Evolutionary conservation across 2,797 vertebrate genomes (phyloP), one percentile per base, ranked within the genome.

Genomic region (Cossypha polioptera): DNA sequence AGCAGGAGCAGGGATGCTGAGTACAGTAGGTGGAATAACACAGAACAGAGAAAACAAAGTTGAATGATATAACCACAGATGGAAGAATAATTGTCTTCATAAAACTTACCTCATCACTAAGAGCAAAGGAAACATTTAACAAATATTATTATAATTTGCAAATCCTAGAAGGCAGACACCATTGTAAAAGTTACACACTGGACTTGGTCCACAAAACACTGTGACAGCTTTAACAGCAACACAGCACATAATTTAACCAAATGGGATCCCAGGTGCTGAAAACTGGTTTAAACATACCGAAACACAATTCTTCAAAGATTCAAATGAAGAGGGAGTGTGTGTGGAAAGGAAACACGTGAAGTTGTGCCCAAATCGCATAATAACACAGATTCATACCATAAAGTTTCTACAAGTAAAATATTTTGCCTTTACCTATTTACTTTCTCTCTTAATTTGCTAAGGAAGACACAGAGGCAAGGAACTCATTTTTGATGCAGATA

Each of bases 1-100:
- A 96, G 95, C 94, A 96, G 94, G 90, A 84, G 81, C 50, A 89
- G 43, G 40, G 28, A 74, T 36, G 53, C 8, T 89, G 81, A 75
- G 51, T 50, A 8, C 36, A 80, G 71, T 33, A 77, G 35, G 38
- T 74, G 13, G 35, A 92, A 73, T 17, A 28, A 57, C 45, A 78
- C 15, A 81, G 57, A 29, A 33, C 42, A 85, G 40, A 77, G 28
- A 84, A 86, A 58, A 26, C 3, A 68, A 84, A 91, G n/a, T 17
- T 61, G 28, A 58, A 89, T 71, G 14, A 87, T 43, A n/a, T 25
- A 74, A 63, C 5, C 16, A 61, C 35, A 89, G 22, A 65, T 4
- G 73, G 40, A 67, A 75, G 14, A 72, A 66, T 29, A 65, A 66
- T n/a, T 80, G 26, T 69, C 31, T 65, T 80, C 35, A 36, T 43